Evolutionary conservation across 2,113 vertebrate species (phyloP), one percentile per base, ranked within the genome.

Genomic region (Lutjanus erythropterus): DNA sequence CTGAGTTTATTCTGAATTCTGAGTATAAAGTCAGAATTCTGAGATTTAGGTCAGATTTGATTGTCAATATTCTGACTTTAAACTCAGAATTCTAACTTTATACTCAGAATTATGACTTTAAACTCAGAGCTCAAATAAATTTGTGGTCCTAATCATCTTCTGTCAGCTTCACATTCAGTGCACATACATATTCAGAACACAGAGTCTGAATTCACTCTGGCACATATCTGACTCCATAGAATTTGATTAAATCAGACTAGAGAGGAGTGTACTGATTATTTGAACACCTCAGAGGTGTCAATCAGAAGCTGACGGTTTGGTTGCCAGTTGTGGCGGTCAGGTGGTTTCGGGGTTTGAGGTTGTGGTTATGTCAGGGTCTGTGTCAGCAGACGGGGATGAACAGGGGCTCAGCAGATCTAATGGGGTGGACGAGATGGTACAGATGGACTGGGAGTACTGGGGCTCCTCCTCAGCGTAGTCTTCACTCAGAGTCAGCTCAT

Each of bases 371-470:
- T 55, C 15, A 23, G 16, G 37, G 1, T 42, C 25, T 10, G n/a
- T 9, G 16, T 33, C 33, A 46, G 39, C 11, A 1, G 44, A 29
- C 14, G 3, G 12, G 5, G 14, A 55, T 59, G 69, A 46, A 10
- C n/a, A 18, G 9, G 60, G 46, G 61, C 23, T 56, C 31, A 16
- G 29, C 44, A 60, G 49, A 35, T 83, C 61, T 9, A 61, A 27
- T 1, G 86, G 66, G 18, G 44, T 23, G 37, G 84, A 85, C 56
- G 86, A 89, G 59, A 94, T 53, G 14, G 84, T 92, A 19, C 89
- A 92, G 75, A 92, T 83, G 46, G 81, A 88, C 14, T 82, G 78
- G 6, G 49, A 83, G 80, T 92, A 93, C n/a, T 81, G 86, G 9
- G 75, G 50, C 31, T 81, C 87, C 37, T 78, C 75, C 53, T 74